Conservation (phyloP, 2,888 invertebrate species). For the Nymphalis polychloros region DNA sequence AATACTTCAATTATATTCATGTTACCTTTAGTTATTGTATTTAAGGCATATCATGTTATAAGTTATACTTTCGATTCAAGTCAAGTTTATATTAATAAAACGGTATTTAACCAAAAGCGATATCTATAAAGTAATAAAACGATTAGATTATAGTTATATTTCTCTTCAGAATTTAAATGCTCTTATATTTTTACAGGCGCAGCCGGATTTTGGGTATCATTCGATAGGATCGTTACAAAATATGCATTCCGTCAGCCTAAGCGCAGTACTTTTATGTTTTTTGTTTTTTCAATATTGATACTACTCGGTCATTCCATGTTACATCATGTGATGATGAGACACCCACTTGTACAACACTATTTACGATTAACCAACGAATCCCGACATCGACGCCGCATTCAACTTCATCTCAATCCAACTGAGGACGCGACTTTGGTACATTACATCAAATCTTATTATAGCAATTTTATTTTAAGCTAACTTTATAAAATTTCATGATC, state of each 20-base stretch:
- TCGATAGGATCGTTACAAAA: slow-evolving; percentile 92
- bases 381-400: slow-evolving; percentile 88
- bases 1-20: too few species aligned
- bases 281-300: slow-evolving; percentile 88
- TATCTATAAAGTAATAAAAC: too few species aligned
- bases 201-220: slow-evolving; percentile 93
- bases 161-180: not conserved
- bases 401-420: slow-evolving; percentile 90
- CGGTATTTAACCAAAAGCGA: too few species aligned
- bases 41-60: too few species aligned
- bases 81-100: too few species aligned
- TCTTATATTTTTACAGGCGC: slow-evolving; percentile 81
- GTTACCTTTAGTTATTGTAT: too few species aligned
- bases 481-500: too few species aligned
- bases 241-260: slow-evolving; percentile 88
- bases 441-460: not conserved
- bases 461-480: not conserved
- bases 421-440: slow-evolving; percentile 90
- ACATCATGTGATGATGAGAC: slow-evolving; percentile 88
- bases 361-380: slow-evolving; percentile 87
- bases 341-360: slow-evolving; percentile 92
- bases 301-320: slow-evolving; percentile 89
- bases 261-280: slow-evolving; percentile 93
- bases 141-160: not conserved
- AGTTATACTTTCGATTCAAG: too few species aligned